A percentile compares a stretch with the other conserved stretches of the same genome.
Conservation (phyloP, 2,888 invertebrate genomes). For the Artemia sinica region DNA sequence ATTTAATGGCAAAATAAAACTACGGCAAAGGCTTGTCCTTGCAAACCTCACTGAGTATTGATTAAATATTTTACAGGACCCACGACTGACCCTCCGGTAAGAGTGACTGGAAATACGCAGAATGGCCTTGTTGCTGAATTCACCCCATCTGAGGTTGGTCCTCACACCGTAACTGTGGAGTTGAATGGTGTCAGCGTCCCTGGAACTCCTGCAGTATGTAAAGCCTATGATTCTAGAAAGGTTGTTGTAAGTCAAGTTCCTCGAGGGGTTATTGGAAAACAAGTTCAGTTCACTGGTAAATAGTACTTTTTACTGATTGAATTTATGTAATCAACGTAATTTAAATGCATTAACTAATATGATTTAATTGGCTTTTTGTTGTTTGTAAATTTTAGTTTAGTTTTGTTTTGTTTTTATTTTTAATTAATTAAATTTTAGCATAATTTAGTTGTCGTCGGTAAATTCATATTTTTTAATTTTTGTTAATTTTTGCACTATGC, state of each 20-base stretch:
- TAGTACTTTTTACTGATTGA: too few species aligned
- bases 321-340: too few species aligned
- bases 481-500: too few species aligned
- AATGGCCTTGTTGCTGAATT: constrained; percentile 78
- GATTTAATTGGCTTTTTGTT: too few species aligned
- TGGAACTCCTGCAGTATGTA: constrained; percentile 74
- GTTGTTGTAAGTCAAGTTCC: constrained; percentile 65
- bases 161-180: constrained; percentile 72
- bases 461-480: too few species aligned
- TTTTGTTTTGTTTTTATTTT: too few species aligned
- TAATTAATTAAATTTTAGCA: too few species aligned
- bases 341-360: too few species aligned
- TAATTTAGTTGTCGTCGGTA: too few species aligned
- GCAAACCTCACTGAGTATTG: not conserved
- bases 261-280: constrained; percentile 64
- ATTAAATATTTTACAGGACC: constrained; percentile 42
- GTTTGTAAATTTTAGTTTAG: too few species aligned
- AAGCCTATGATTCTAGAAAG: constrained; percentile 78
- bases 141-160: constrained; percentile 79
- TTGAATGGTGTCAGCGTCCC: constrained; percentile 74
- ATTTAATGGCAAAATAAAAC: constrained; percentile 16
- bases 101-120: constrained; percentile 70
- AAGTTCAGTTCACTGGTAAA: constrained; percentile 65
- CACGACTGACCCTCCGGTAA: constrained; percentile 63
- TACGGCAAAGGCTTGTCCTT: constrained; percentile 22